Evolutionary conservation across 2,797 vertebrate genomes (phyloP), one percentile per base, ranked within the genome.

Genomic region (Sebastes steindachneri): DNA sequence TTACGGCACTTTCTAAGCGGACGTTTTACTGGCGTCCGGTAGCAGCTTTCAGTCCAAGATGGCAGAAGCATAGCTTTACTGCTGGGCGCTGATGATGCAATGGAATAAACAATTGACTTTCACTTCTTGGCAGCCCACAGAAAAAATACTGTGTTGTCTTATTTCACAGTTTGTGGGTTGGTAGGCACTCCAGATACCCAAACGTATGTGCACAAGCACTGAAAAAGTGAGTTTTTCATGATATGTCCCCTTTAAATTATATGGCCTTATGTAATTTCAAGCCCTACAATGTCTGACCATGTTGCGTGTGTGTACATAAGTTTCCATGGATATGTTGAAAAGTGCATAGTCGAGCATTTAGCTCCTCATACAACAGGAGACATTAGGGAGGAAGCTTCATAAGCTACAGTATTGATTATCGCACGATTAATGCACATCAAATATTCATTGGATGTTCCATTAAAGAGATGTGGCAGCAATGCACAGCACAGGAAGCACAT

Each of bases 381-480:
- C 79, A 75, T 71, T 11, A 68, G 15, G 58, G 3, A 33, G 21
- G 72, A 78, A 75, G 70, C 60, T 69, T 76, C 66, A 84, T 54
- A 78, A 70, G 69, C 71, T 58, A 17, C 7, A 23, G 53, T 64
- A 92, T 87, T 75, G 86, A 94, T 92, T 76, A 76, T 77, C 69
- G 17, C 7, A 31, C n/a, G 59, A 86, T 88, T 84, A 92, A 87
- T 54, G 51, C 70, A 77, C 80, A 91, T 93, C 26, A 93, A 92
- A 90, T 89, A 93, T 93, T 90, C 4, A 93, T 79, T 23, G 10
- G 68, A 74, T 66, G 68, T 62, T 85, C 82, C 82, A 83, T 88
- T 92, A 78, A 89, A 84, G 74, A 69, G 28, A 73, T 33, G 31
- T 41, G 71, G 75, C 73, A 84, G 77, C 66, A 66, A 48, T 33